These are phyloP conservation scores for Columbina picui DNA, from an alignment of 2,113 vertebrate species.

Conservation along the genomic window DNA sequence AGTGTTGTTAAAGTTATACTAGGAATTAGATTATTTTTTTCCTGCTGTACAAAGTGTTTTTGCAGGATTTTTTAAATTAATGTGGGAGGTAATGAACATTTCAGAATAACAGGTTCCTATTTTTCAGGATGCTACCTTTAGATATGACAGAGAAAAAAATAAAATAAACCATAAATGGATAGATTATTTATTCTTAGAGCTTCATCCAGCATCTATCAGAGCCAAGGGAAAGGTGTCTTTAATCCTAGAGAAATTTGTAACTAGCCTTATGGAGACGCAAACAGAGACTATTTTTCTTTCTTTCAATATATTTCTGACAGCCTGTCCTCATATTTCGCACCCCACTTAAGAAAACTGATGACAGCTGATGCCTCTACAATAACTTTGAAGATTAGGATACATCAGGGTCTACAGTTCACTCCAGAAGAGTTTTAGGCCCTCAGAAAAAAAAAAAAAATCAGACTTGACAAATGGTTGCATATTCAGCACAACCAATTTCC, in stretches of 20 bases:
- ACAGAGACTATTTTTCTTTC: not conserved
- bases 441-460: not conserved
- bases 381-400: not conserved
- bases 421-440: not conserved
- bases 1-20: not conserved
- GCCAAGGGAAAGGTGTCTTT: not conserved
- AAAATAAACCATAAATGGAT: not conserved
- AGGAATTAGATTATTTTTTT: not conserved
- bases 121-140: not conserved
- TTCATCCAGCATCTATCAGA: not conserved
- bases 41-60: not conserved
- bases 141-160: not conserved
- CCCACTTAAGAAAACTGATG: not conserved
- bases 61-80: not conserved
- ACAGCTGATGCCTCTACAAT: not conserved
- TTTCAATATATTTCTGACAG: not conserved
- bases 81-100: not conserved
- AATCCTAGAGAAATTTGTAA: not conserved
- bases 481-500: not conserved
- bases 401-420: not conserved
- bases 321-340: not conserved
- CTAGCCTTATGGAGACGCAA: not conserved
- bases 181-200: not conserved
- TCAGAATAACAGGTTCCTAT: not conserved
- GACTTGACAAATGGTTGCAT: not conserved